Percentiles rank a stretch among this genome's conserved stretches.
phyloP scores from a whole-genome alignment of 1,140 invertebrate species.

The Octopus sinensis region DNA sequence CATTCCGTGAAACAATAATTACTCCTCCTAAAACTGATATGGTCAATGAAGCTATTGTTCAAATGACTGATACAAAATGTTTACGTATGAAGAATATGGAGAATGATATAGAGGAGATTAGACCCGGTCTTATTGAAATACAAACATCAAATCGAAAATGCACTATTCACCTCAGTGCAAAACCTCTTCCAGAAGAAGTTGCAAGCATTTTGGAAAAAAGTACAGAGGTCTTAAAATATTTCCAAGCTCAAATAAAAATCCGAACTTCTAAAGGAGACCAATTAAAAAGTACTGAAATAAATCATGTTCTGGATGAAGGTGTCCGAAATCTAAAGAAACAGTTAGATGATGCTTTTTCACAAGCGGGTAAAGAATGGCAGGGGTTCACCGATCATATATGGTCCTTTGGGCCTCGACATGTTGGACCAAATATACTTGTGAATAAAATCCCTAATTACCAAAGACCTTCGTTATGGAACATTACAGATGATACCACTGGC shows the following conservation, averaged over 20 bases:
- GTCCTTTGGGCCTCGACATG: conserved; percentile 85
- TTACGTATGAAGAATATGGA: conserved; percentile 37
- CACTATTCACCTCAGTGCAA: conserved; percentile 73
- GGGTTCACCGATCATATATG: conserved; percentile 74
- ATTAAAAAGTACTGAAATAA: conserved; percentile 21
- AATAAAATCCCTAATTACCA: conserved; percentile 65
- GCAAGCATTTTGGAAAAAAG: conserved; percentile 70
- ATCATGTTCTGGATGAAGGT: conserved; percentile 51
- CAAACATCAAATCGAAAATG: conserved; percentile 72
- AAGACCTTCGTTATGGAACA: conserved; percentile 56
- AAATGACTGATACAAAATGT: conserved; percentile 54
- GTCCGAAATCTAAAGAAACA: conserved; percentile 67
- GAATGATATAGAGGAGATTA: conserved; percentile 52
- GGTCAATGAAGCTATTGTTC: conserved; percentile 81
- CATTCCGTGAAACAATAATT: conserved; percentile 91
- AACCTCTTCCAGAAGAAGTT: conserved; percentile 74
- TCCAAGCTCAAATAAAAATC: conserved; percentile 56
- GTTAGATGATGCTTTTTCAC: conserved; percentile 65
- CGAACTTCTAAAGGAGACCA: conserved; percentile 38
- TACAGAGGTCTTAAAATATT: conserved; percentile 62
- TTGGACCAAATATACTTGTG: conserved; percentile 83
- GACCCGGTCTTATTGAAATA: conserved; percentile 60
- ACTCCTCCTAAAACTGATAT: conserved; percentile 79
- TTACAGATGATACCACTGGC: conserved; percentile 33
- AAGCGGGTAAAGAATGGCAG: conserved; percentile 62